These are phyloP conservation scores for Episyrphus balteatus DNA, from an alignment of 1,140 invertebrate species.

Conservation along the genomic window DNA sequence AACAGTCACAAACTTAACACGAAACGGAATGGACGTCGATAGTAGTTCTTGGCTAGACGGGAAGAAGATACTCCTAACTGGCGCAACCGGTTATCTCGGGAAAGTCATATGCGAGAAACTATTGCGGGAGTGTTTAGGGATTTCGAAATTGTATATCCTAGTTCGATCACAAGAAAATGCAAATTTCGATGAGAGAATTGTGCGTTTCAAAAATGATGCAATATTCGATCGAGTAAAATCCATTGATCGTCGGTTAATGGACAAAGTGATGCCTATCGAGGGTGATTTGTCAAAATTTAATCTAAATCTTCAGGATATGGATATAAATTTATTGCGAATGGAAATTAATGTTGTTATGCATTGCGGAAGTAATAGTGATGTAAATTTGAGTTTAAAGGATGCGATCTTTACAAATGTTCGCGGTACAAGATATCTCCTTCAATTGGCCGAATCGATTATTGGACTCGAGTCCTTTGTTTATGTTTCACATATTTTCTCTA, in stretches of 20 bases:
- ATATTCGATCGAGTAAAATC: background rate
- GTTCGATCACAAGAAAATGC: too few relatives aligned
- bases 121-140: constrained; percentile 26
- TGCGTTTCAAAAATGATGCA: too few relatives aligned
- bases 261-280: background rate
- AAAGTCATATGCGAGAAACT: constrained; percentile 75
- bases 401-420: too few relatives aligned
- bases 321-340: too few relatives aligned
- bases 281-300: background rate
- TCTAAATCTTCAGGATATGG: too few relatives aligned
- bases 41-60: constrained; percentile 21
- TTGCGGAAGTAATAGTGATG: too few relatives aligned
- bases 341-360: too few relatives aligned
- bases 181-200: too few relatives aligned
- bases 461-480: background rate
- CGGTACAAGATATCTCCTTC: too few relatives aligned
- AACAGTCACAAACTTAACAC: too few relatives aligned
- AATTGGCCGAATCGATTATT: too few relatives aligned
- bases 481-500: background rate
- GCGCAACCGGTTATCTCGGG: constrained; percentile 69
- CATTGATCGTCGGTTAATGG: background rate
- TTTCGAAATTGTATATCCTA: background rate
- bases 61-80: constrained; percentile 40
- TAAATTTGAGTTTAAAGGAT: too few relatives aligned
- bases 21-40: background rate